Conservation (phyloP, 2,888 invertebrate genomes). For the Plusia festucae region DNA sequence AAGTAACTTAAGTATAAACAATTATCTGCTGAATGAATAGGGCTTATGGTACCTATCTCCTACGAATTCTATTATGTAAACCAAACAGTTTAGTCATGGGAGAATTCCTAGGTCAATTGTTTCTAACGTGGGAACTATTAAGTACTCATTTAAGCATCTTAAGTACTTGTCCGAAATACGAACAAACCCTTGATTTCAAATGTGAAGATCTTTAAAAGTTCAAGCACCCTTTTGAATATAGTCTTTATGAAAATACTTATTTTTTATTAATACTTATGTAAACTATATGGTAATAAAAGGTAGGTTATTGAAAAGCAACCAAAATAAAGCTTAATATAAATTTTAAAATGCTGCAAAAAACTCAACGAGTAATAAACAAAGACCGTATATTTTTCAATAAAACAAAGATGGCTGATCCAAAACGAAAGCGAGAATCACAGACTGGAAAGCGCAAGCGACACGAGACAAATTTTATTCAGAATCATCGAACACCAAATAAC, state of each 20-base stretch:
- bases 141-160: background rate
- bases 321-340: background rate
- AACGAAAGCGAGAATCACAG: conserved; percentile 25
- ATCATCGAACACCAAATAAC: conserved; percentile 44
- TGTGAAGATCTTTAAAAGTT: background rate
- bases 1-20: background rate
- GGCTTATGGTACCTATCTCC: conserved; percentile 11
- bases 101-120: conserved; percentile 42
- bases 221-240: background rate
- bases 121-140: conserved; percentile 33
- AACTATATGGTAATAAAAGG: too few relatives aligned
- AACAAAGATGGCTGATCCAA: conserved; percentile 23
- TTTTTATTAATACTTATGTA: too few relatives aligned
- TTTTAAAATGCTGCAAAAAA: conserved; percentile 10
- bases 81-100: conserved; percentile 43
- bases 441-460: conserved; percentile 34
- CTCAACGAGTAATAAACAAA: conserved; percentile 1
- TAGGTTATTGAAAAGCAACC: background rate
- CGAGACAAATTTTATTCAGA: conserved; percentile 35
- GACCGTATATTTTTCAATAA: conserved; percentile 6
- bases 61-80: conserved; percentile 34
- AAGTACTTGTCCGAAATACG: background rate
- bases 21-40: conserved; percentile 17
- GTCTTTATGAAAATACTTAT: background rate
- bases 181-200: background rate